Evolutionary conservation across 2,888 invertebrate genomes (phyloP), one percentile per base, ranked within the genome.

Genomic region (Mactromeris polynyma): DNA sequence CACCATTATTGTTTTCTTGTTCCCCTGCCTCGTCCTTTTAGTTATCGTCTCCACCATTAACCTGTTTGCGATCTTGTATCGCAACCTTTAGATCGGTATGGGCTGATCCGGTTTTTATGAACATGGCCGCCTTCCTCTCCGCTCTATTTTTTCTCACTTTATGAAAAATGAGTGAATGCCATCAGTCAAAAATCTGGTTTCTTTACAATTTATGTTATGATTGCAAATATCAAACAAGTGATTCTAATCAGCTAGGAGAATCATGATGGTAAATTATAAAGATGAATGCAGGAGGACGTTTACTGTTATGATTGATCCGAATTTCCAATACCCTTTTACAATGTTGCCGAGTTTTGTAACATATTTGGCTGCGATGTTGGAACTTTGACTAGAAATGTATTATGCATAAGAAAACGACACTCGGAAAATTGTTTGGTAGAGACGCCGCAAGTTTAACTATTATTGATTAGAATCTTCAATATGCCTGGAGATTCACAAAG

Each of bases 391-490:
- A 64, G 58, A n/a, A 64, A 64, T 64, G 58, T 64, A 64, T 64
- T 64, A 64, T 64, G 58, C 58, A 64, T 64, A 64, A 64, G 58
- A 64, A 64, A 64, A n/a, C 58, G 58, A 64, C 58, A 64, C 58
- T 64, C 58, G 58, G 26, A 64, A 64, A 64, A 64, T 64, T n/a
- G 58, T 64, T 26, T 26, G 58, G 58, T 64, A 64, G 58, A 64
- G 58, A 64, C 58, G 58, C 58, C 58, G 58, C 58, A 64, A 64
- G 58, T 64, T 64, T 64, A 64, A 64, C 58, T 64, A 26, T 9
- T 64, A 64, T 64, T 64, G 58, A 64, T 64, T 64, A 9, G 58
- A 64, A 64, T 64, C 58, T 64, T 64, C 58, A 64, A 64, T 64
- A 64, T 64, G 58, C 58, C 58, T 64, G 58, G 58, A 64, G 58